Conservation (phyloP, 2,113 vertebrate species). For the Diadophis punctatus region DNA sequence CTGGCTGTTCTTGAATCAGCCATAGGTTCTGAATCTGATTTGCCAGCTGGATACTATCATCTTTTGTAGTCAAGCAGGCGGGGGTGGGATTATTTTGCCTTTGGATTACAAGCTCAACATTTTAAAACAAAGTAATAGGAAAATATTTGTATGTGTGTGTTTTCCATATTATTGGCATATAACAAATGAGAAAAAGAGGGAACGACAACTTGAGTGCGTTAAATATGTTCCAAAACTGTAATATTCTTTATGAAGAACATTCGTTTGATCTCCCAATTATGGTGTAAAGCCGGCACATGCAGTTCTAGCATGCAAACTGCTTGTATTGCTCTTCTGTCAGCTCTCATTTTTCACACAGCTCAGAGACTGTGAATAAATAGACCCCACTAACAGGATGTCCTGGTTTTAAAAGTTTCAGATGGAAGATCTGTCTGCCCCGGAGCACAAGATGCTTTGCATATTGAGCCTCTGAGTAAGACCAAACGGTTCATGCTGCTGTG, state of each 20-base stretch:
- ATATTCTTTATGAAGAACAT: background rate
- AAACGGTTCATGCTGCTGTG: background rate
- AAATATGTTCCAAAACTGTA: background rate
- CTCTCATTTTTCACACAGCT: constrained; percentile 54
- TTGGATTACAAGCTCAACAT: background rate
- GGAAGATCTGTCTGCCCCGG: constrained; percentile 27
- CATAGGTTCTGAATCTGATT: background rate
- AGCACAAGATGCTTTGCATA: background rate
- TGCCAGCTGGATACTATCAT: background rate
- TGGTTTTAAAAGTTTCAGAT: constrained; percentile 46
- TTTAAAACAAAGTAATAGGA: background rate
- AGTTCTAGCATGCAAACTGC: constrained; percentile 18
- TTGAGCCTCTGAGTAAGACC: background rate
- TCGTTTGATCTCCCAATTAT: background rate
- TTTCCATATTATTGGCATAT: fast-evolving
- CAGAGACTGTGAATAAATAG: constrained; percentile 45
- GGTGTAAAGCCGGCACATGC: background rate
- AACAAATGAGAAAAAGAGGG: constrained; percentile 2
- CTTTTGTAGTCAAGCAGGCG: background rate
- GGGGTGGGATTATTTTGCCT: background rate
- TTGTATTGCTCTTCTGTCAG: constrained; percentile 54
- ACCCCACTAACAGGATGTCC: constrained; percentile 33
- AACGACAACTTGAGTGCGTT: background rate
- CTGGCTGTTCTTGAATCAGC: background rate
- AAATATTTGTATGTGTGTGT: background rate